Evolutionary conservation across 30 jellyfish, hydroid and myxozoan species (phyloP), one percentile per base, ranked within the genome.

Genomic region (Hydractinia symbiolongicarpus): DNA sequence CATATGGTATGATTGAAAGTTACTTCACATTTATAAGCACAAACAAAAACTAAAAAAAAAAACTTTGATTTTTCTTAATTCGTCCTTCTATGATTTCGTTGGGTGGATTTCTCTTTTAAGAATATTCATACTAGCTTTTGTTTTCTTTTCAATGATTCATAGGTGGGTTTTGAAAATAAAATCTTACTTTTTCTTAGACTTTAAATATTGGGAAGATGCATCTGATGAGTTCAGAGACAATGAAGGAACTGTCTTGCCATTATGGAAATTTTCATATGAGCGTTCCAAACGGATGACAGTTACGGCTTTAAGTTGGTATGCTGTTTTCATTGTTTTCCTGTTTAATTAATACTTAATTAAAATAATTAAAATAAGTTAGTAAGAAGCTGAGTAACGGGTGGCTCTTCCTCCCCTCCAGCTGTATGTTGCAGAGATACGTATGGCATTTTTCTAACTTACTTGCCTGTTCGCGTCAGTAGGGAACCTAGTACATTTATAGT

Each of bases 171-270:
- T 44, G 9, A 44, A 64, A 17, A 17, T 9, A n/a, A 7, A 17
- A 72, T 44, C 30, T 8, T 61, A 8, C 53, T 54, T 14, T 40
- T 74, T 56, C 70, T 7, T 70, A 88, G 98, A 93, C 81, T 93
- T 93, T 83, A 93, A 93, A 66, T 93, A 93, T 72, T 93, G 96
- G 96, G 98, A 93, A 66, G 98, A 93, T 73, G 88, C 75, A 11
- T 87, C 98, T 5, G 98, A 93, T 61, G 98, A 93, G 60, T 93
- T 55, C 81, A 79, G 94, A 51, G 98, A 84, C 55, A 85, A 67
- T 57, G 91, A 93, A 73, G 98, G 98, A 66, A 87, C 96, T 50
- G 89, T 93, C 8, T 62, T 93, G 79, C 98, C 98, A 54, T 82
- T 93, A 50, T 93, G 98, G 98, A 93, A 93, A 72, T 93, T 93